phyloP scores from a whole-genome alignment of 2,797 vertebrate species.

The Etheostoma perlongum region DNA sequence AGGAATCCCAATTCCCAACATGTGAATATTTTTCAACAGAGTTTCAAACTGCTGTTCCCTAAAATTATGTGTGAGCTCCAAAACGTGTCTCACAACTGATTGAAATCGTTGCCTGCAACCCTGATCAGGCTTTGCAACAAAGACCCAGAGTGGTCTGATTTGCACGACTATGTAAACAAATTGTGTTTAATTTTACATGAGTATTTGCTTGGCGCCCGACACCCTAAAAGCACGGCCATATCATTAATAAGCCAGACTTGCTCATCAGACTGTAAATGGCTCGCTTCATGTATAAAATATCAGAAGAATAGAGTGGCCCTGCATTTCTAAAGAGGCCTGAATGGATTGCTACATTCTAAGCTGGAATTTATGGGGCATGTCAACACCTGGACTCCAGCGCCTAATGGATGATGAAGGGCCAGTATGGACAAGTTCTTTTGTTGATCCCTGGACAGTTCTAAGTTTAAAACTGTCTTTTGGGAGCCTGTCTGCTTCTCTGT shows the following conservation, averaged over 20 bases:
- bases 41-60: conserved; percentile 49
- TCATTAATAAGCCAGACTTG: conserved; percentile 84
- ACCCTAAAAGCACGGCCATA: conserved; percentile 77
- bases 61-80: conserved; percentile 6
- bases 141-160: conserved; percentile 73
- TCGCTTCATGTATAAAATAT: conserved; percentile 84
- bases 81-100: conserved; percentile 49
- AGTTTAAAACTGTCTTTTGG: conserved; percentile 54
- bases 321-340: conserved; percentile 72
- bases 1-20: conserved; percentile 53
- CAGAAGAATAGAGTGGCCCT: conserved; percentile 73
- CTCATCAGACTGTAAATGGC: conserved; percentile 84
- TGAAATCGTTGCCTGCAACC: conserved; percentile 42
- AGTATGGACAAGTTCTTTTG: conserved; percentile 26
- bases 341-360: conserved; percentile 61
- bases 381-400: conserved; percentile 70
- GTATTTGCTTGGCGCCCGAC: conserved; percentile 80
- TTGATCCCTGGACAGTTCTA: conserved; percentile 49
- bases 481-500: conserved; percentile 29
- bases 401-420: conserved; percentile 60
- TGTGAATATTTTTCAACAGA: conserved; percentile 44
- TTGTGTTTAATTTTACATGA: conserved; percentile 84
- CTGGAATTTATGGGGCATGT: conserved; percentile 67
- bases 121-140: conserved; percentile 63
- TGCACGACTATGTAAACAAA: conserved; percentile 80